phyloP scores from a whole-genome alignment of 2,797 vertebrate species.

The Acanthis flammea region DNA sequence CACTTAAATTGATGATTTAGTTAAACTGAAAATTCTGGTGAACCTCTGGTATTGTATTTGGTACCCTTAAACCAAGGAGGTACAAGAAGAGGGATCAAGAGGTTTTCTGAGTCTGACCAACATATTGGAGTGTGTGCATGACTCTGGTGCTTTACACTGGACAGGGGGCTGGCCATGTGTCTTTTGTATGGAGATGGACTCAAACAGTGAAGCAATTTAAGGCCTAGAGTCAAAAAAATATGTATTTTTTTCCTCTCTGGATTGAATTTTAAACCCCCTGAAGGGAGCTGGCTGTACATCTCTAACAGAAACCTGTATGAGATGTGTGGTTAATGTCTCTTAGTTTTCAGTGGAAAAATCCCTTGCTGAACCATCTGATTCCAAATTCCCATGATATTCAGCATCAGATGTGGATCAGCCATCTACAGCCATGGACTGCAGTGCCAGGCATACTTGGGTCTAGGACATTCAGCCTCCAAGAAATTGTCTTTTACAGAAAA shows the following conservation, averaged over 20 bases:
- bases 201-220: neutral
- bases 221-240: neutral
- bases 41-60: neutral
- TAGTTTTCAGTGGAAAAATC: neutral
- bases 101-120: neutral
- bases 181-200: neutral
- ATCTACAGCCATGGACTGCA: neutral
- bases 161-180: neutral
- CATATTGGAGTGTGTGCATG: fast-evolving
- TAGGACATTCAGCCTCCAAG: neutral
- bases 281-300: neutral
- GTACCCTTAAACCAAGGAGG: neutral
- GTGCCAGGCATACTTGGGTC: neutral
- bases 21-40: neutral
- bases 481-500: neutral
- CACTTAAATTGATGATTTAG: neutral
- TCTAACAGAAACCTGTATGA: neutral
- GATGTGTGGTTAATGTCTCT: neutral
- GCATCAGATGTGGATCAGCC: neutral
- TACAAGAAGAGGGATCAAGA: neutral
- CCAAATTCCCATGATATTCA: neutral
- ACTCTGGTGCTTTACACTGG: neutral
- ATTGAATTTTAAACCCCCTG: neutral
- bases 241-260: neutral
- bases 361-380: neutral